These are phyloP conservation scores for Pristionchus mayeri DNA, from an alignment of 2,888 invertebrate genomes.

Conservation along the genomic window DNA sequence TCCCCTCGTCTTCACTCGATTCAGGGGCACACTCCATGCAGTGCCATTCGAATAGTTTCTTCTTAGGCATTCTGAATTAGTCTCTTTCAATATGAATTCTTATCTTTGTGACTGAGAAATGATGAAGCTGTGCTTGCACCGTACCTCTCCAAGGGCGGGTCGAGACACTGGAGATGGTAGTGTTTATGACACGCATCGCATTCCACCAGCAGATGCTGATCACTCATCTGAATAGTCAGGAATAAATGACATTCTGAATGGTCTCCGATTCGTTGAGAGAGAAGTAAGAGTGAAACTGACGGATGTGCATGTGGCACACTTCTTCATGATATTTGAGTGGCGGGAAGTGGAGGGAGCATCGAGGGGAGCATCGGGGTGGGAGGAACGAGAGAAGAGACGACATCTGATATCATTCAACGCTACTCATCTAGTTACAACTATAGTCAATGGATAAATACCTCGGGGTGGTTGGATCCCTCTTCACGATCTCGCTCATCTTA, in stretches of 20 bases:
- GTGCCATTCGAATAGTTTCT: conserved; percentile 38
- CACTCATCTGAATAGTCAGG: conserved; percentile 82
- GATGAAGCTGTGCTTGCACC: too few relatives aligned
- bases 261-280: too few relatives aligned
- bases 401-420: neutral
- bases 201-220: conserved; percentile 93
- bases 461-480: conserved; percentile 32
- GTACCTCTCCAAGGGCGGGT: conserved; percentile 90
- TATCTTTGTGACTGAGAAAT: too few relatives aligned
- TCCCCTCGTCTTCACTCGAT: neutral
- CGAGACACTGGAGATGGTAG: conserved; percentile 94
- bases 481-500: conserved; percentile 8
- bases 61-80: conserved; percentile 45
- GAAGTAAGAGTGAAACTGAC: neutral
- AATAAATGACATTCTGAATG: neutral
- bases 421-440: neutral
- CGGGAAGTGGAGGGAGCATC: conserved; percentile 75
- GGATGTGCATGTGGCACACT: conserved; percentile 11
- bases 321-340: conserved; percentile 83
- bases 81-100: conserved; percentile 84
- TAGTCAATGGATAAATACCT: neutral
- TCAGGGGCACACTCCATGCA: conserved; percentile 45
- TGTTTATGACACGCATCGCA: conserved; percentile 94
- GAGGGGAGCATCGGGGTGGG: neutral
- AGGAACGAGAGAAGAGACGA: conserved; percentile 21